Evolutionary conservation across 2,113 vertebrate genomes (phyloP).

Genomic region (Stegostoma tigrinum): DNA sequence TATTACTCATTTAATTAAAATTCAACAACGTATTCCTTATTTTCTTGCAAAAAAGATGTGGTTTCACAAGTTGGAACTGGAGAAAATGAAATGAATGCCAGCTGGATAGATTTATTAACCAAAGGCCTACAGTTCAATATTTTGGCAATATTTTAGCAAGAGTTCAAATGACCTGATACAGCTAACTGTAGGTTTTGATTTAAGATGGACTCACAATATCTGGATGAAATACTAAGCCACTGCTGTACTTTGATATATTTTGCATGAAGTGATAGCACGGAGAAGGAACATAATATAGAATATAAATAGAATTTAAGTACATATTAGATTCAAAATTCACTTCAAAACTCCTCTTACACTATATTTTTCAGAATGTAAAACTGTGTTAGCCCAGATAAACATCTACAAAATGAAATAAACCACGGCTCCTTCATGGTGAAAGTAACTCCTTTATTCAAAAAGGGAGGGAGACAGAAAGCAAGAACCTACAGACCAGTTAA

Average conservation of each 20-base stretch:
- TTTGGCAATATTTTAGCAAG: background rate
- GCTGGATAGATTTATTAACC: no score
- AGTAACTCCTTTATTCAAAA: no score
- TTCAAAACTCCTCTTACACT: background rate
- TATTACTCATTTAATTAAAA: background rate
- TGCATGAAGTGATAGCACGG: background rate
- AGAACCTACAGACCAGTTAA: no score
- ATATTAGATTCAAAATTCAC: conserved; percentile 12
- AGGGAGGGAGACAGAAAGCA: no score
- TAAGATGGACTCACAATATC: background rate
- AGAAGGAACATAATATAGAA: background rate
- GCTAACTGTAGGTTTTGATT: background rate
- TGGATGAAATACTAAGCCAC: background rate
- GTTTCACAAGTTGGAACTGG: no score
- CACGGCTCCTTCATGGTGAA: background rate
- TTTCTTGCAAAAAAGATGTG: no score
- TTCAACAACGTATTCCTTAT: background rate
- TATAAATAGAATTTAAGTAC: background rate
- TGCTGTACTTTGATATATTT: background rate
- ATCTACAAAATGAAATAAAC: background rate
- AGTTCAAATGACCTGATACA: background rate
- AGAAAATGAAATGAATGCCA: no score
- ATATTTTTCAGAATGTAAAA: background rate
- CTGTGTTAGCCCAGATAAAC: background rate
- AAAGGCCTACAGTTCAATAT: background rate